These are phyloP conservation scores for Gobiocypris rarus DNA, from an alignment of 2,113 vertebrate genomes.

Conservation along the genomic window DNA sequence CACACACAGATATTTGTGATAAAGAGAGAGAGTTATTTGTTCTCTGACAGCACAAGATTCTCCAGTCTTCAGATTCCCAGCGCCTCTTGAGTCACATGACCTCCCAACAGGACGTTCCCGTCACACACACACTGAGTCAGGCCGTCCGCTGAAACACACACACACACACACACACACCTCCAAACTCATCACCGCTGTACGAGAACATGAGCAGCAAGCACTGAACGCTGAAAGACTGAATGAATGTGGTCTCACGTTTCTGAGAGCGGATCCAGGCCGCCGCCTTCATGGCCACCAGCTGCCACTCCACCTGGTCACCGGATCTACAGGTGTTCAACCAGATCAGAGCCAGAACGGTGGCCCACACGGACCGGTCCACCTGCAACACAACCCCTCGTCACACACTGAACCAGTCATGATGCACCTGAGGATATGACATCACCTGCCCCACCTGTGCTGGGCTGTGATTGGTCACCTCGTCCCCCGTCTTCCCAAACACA, in stretches of 20 bases:
- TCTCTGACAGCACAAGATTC: background rate
- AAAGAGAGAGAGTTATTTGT: background rate
- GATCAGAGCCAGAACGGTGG: conserved; percentile 80
- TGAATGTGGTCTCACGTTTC: conserved; percentile 63
- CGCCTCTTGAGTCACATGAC: conserved; percentile 40
- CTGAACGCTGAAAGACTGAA: too few species aligned
- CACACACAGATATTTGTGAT: background rate
- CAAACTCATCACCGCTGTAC: background rate
- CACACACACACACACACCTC: conserved; percentile 19
- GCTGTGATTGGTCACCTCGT: conserved; percentile 50
- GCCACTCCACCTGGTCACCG: conserved; percentile 73
- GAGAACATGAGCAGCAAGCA: background rate
- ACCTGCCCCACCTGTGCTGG: conserved; percentile 61
- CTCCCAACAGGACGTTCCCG: conserved; percentile 51
- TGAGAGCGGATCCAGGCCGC: conserved; percentile 72
- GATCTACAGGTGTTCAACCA: conserved; percentile 79
- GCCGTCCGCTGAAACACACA: conserved; percentile 47
- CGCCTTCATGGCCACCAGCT: conserved; percentile 77
- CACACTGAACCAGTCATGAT: background rate
- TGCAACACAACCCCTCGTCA: conserved; percentile 45
- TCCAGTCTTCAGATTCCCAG: conserved; percentile 43
- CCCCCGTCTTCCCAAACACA: conserved; percentile 19
- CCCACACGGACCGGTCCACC: conserved; percentile 75
- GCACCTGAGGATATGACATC: background rate
- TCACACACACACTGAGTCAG: conserved; percentile 41